Evolutionary conservation across 2,113 vertebrate genomes (phyloP), one percentile per base, ranked within the genome.

Genomic region (Zapus hudsonius): DNA sequence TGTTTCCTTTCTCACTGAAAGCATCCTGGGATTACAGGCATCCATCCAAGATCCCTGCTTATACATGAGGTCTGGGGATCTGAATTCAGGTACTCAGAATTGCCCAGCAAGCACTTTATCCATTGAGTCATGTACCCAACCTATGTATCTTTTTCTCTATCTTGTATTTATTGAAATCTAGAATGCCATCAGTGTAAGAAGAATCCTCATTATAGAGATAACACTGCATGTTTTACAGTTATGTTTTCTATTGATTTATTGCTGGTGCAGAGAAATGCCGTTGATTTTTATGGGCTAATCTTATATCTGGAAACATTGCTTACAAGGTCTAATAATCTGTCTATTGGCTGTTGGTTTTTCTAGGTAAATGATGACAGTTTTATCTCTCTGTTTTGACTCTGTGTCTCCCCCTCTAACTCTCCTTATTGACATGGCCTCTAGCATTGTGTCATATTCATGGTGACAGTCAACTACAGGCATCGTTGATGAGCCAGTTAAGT

Each of bases 241-340:
- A 31, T 59, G 89, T 87, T 75, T 73, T 63, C 82, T 59, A 1
- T 84, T 47, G 91, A 82, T 75, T 90, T 90, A 70, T 61, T 95
- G 70, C 31, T 12, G 31, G 61, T 42, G 19, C 40, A 40, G 59
- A 96, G 66, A 85, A 85, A 79, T 12, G 42, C 70, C 52, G n/a
- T 83, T 90, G 83, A 75, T 78, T 96, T 93, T 81, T 84, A 81
- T 78, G 73, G 57, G 73, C 74, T 96, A 80, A 72, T 84, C 94
- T 91, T 89, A n/a, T 84, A 47, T 52, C 83, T 70, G 59, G 84
- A 81, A 64, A 52, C 23, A 13, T 19, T 44, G 22, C 69, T 93
- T 90, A 38, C 42, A 86, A 59, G 73, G 40, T 79, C 87, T 89
- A 86, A 94, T 72, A 61, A 76, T 76, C 61, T 85, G 36, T 69